Conservation (phyloP, 2,797 vertebrate genomes). For the Tinamus major region DNA sequence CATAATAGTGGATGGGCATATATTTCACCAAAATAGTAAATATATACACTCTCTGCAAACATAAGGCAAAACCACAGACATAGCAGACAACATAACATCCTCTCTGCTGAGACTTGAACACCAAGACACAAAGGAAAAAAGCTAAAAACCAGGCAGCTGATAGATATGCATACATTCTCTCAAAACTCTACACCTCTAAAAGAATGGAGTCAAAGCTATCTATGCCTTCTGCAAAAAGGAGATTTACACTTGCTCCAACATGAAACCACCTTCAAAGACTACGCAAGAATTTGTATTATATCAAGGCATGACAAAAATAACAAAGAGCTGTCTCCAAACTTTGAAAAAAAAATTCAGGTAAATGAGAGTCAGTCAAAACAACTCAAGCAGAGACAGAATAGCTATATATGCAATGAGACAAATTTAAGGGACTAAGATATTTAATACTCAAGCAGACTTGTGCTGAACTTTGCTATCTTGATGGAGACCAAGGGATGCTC, state of each 20-base stretch:
- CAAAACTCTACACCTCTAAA: constrained; percentile 4
- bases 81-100: constrained; percentile 26
- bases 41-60: constrained; percentile 27
- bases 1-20: constrained; percentile 33
- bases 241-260: constrained; percentile 64
- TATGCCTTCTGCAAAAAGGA: constrained; percentile 7
- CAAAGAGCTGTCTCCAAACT: background rate
- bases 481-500: constrained; percentile 6
- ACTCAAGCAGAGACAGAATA: background rate
- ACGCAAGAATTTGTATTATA: constrained; percentile 55
- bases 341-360: background rate
- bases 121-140: constrained; percentile 6
- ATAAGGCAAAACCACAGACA: constrained; percentile 48
- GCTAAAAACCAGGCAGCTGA: constrained; percentile 6
- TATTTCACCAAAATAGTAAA: constrained; percentile 62
- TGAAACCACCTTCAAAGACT: constrained; percentile 61
- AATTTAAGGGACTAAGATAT: background rate
- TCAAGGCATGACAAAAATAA: background rate
- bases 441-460: background rate
- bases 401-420: background rate
- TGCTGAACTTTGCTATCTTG: constrained; percentile 29
- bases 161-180: constrained; percentile 12
- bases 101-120: constrained; percentile 59
- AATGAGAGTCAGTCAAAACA: constrained; percentile 38
- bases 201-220: constrained; percentile 10